Evolutionary conservation across 2,113 vertebrate species (phyloP).

Genomic region (Oryzias celebensis): DNA sequence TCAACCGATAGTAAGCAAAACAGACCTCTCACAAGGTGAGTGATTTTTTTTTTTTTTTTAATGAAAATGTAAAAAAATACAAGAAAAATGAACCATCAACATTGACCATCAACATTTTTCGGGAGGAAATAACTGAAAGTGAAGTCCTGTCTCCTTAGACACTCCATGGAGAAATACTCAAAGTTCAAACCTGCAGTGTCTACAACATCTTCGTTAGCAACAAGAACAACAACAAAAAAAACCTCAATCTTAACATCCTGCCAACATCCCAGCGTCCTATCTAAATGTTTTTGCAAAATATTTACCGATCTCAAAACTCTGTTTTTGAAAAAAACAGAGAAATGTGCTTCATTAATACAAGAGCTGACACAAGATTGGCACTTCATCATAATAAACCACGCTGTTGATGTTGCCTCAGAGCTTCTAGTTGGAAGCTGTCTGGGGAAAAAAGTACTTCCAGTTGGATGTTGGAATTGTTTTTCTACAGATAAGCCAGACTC

Average conservation of each 20-base stretch:
- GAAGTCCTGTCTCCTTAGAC: too few relatives aligned
- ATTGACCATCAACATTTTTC: too few relatives aligned
- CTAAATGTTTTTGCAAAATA: conserved; percentile 8
- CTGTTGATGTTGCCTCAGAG: conserved; percentile 20
- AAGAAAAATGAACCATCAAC: too few relatives aligned
- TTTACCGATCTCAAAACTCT: conserved; percentile 15
- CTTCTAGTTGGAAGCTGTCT: conserved; percentile 43
- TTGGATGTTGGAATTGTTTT: conserved; percentile 52
- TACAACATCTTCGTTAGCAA: too few relatives aligned
- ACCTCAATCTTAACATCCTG: neutral
- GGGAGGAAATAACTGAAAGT: too few relatives aligned
- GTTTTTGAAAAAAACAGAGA: conserved; percentile 32
- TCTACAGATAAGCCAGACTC: conserved; percentile 44
- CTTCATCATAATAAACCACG: conserved; percentile 32
- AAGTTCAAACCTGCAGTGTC: too few relatives aligned
- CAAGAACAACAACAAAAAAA: too few relatives aligned
- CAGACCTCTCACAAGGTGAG: too few relatives aligned
- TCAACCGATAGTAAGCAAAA: too few relatives aligned
- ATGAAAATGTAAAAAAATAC: too few relatives aligned
- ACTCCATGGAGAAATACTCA: too few relatives aligned
- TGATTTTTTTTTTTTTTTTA: too few relatives aligned
- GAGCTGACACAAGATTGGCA: conserved; percentile 40
- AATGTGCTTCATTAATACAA: conserved; percentile 18
- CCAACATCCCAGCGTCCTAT: conserved; percentile 12
- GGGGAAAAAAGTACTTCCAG: conserved; percentile 50